Conservation (phyloP, 2,113 vertebrate genomes). For the Chaenocephalus aceratus region DNA sequence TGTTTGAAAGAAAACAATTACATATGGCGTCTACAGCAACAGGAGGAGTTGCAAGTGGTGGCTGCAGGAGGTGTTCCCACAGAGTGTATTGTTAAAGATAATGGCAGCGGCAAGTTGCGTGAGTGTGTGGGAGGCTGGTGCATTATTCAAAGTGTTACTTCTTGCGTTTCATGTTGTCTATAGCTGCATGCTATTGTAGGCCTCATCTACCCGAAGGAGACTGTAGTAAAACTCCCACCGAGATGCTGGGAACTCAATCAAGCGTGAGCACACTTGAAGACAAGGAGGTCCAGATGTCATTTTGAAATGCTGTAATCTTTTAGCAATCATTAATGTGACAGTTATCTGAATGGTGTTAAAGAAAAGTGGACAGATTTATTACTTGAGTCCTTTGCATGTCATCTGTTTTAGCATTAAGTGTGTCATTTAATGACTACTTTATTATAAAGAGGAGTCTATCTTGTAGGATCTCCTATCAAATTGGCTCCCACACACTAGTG, state of each 20-base stretch:
- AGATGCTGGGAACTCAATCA: slow-evolving; percentile 46
- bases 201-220: slow-evolving; percentile 20
- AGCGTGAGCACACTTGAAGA: slow-evolving; percentile 29
- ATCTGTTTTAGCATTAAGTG: slow-evolving; percentile 27
- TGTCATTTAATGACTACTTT: slow-evolving; percentile 23
- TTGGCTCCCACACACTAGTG: slow-evolving; percentile 6
- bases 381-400: slow-evolving; percentile 8
- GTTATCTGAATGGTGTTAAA: slow-evolving; percentile 18
- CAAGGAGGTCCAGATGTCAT: slow-evolving; percentile 38
- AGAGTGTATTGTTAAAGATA: slow-evolving; percentile 52
- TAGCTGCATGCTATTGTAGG: slow-evolving; percentile 19
- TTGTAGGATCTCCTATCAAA: slow-evolving; percentile 22
- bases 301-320: slow-evolving; percentile 32
- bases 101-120: slow-evolving; percentile 31
- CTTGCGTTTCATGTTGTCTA: slow-evolving; percentile 37
- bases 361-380: slow-evolving; percentile 33
- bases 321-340: slow-evolving; percentile 46
- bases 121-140: slow-evolving; percentile 13
- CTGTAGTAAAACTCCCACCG: slow-evolving; percentile 33
- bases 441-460: slow-evolving; percentile 10
- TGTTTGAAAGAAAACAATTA: slow-evolving; percentile 16
- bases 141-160: slow-evolving; percentile 45
- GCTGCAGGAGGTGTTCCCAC: slow-evolving; percentile 29
- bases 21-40: background rate
- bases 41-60: slow-evolving; percentile 1